phyloP scores from a whole-genome alignment of 2,888 invertebrate species.

The Platynereis dumerilii region DNA sequence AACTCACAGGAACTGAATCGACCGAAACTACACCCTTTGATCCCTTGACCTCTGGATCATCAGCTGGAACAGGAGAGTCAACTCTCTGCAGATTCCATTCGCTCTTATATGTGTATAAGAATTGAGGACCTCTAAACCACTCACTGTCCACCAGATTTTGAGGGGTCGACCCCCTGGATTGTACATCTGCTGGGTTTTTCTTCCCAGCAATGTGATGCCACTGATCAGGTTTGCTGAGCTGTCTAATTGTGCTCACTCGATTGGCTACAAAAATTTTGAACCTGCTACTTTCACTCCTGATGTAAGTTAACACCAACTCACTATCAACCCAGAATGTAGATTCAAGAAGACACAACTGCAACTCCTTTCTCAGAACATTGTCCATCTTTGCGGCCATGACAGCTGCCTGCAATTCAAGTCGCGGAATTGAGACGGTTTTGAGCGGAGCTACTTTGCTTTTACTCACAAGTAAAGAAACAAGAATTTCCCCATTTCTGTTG shows the following conservation, averaged over 20 bases:
- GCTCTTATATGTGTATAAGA: not conserved
- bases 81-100: not conserved
- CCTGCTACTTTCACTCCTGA: conserved; percentile 20
- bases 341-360: not conserved
- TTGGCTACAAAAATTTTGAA: conserved; percentile 19
- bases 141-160: not conserved
- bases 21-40: not conserved
- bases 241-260: conserved; percentile 12
- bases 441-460: conserved; percentile 17
- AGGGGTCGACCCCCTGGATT: not conserved
- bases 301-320: conserved; percentile 13
- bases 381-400: conserved; percentile 1
- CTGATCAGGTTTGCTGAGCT: conserved; percentile 5
- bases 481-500: conserved; percentile 3
- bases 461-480: conserved; percentile 10
- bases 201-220: conserved; percentile 8
- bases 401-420: conserved; percentile 19
- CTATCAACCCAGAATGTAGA: conserved; percentile 8
- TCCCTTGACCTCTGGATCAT: conserved; percentile 1
- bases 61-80: not conserved
- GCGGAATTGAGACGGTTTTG: conserved; percentile 11
- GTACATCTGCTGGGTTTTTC: conserved; percentile 18
- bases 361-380: conserved; percentile 7
- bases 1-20: too few species aligned
- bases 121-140: conserved; percentile 1